Evolutionary conservation across 1,140 invertebrate species (phyloP).

Genomic region (Papilio polytes): DNA sequence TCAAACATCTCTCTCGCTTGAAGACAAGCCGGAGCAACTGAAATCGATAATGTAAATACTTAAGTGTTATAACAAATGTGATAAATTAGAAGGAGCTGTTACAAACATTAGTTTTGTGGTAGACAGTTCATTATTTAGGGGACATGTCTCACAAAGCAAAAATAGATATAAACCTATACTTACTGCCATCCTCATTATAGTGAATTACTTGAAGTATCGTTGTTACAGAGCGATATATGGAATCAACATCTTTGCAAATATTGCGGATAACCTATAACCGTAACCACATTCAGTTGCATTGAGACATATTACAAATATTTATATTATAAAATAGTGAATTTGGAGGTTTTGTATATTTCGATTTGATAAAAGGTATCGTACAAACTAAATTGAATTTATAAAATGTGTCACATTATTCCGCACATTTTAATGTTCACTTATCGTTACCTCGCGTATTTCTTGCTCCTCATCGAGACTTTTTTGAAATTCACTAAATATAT

Average conservation of each 20-base stretch:
- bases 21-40: constrained; percentile 65
- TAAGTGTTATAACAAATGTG: neutral
- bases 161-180: constrained; percentile 46
- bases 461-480: constrained; percentile 69
- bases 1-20: constrained; percentile 66
- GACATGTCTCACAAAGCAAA: too few relatives aligned
- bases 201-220: constrained; percentile 75
- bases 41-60: constrained; percentile 37
- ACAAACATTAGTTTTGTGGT: too few relatives aligned
- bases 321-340: neutral
- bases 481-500: constrained; percentile 72
- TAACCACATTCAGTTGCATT: neutral
- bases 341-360: neutral
- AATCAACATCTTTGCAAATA: constrained; percentile 72
- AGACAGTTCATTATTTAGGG: too few relatives aligned
- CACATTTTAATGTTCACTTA: neutral
- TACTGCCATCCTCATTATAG: constrained; percentile 69
- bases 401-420: neutral
- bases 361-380: neutral
- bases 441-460: constrained; percentile 69
- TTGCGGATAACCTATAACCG: constrained; percentile 64
- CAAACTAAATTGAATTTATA: neutral
- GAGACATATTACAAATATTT: neutral
- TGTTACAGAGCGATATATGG: constrained; percentile 66
- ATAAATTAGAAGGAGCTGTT: too few relatives aligned